Percentiles rank a stretch among this genome's conserved stretches.
phyloP scores from a whole-genome alignment of 2,888 invertebrate species.

The Biston betularia region DNA sequence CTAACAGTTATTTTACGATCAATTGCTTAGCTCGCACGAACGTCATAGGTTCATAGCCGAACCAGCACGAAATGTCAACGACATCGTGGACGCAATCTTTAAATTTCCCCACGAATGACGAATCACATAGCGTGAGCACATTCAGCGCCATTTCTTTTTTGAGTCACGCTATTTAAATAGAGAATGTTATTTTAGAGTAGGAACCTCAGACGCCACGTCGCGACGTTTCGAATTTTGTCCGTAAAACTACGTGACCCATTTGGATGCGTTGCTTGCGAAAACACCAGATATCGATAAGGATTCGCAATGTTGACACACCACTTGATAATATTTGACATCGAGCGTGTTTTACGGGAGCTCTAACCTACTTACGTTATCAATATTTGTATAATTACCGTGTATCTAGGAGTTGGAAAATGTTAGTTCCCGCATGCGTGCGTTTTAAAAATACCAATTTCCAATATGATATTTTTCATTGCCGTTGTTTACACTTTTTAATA shows the following conservation, averaged over 20 bases:
- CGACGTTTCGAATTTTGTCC: slow-evolving; percentile 55
- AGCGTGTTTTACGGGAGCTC: slow-evolving; percentile 75
- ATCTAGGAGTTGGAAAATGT: slow-evolving; percentile 66
- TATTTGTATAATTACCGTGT: slow-evolving; percentile 72
- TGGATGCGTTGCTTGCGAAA: slow-evolving; percentile 68
- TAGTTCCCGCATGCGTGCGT: slow-evolving; percentile 46
- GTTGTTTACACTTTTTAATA: slow-evolving; percentile 19
- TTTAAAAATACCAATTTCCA: slow-evolving; percentile 24
- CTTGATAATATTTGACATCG: slow-evolving; percentile 81
- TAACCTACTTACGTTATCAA: slow-evolving; percentile 81
- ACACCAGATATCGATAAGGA: slow-evolving; percentile 73
- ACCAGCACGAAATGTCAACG: slow-evolving; percentile 77
- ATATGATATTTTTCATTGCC: slow-evolving; percentile 31
- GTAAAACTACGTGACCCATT: slow-evolving; percentile 77
- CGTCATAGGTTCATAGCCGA: slow-evolving; percentile 52
- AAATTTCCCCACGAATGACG: slow-evolving; percentile 71
- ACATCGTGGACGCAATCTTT: slow-evolving; percentile 70
- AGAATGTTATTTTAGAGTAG: slow-evolving; percentile 61
- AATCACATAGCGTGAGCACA: slow-evolving; percentile 75
- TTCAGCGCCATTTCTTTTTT: slow-evolving; percentile 68
- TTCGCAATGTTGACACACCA: slow-evolving; percentile 76
- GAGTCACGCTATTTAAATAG: slow-evolving; percentile 59
- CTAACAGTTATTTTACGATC: slow-evolving; percentile 58
- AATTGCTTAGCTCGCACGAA: slow-evolving; percentile 46
- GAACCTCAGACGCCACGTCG: slow-evolving; percentile 66